Evolutionary conservation across 1,140 invertebrate species (phyloP), one percentile per base, ranked within the genome.

Genomic region (Zaprionus lachaisei): DNA sequence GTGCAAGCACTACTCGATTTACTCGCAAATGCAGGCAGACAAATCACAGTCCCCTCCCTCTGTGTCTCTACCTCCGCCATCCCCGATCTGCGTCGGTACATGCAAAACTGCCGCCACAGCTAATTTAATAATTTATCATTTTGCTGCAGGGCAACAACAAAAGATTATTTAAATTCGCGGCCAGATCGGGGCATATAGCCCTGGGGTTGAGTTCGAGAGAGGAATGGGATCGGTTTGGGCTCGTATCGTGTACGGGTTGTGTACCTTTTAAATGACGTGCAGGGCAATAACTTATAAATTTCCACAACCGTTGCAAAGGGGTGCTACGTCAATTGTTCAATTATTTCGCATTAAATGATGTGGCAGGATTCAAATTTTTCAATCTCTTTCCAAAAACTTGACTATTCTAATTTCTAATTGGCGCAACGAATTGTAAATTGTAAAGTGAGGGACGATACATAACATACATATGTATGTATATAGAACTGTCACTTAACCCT

Each of bases 81-180:
- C 41, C 55, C 51, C 34, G 37, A 20, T 22, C 56, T 22, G 15
- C 17, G 9, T 47, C 20, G 37, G 44, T 15, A 71, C 72, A 86
- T 86, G 82, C 86, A 91, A 91, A 90, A 83, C 71, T 90, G 86
- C 77, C 74, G 82, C 86, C 86, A 75, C 86, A 91, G 83, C 83
- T 91, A 87, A 91, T 91, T 91, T 91, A 91, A 91, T 91, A 91
- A 91, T 91, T 91, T 91, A 91, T 91, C 87, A 91, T 91, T 91
- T 80, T 61, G 89, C 87, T 91, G 83, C 81, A 73, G 91, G 87
- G 87, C 83, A 77, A 75, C 79, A 91, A 91, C 89, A 91, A 91
- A 91, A 79, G 87, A 91, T 91, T 91, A 91, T 91, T 91, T 80
- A 91, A 91, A 91, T 91, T 91, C 77, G 84, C 83, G 64, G 65